Base-by-base conservation (phyloP, 2,113 vertebrate genomes). In the Willisornis vidua region DNA sequence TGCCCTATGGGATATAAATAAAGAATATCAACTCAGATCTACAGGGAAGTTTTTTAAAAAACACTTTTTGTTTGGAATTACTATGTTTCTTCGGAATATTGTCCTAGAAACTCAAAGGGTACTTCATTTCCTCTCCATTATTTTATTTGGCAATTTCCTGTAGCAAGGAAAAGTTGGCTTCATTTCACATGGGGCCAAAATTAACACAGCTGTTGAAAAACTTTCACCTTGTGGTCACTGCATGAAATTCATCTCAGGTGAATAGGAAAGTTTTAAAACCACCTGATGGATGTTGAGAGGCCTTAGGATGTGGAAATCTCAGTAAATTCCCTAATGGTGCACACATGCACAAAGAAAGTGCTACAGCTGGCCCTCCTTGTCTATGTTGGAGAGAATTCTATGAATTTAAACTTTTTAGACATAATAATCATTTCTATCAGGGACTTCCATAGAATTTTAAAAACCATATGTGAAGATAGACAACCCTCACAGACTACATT, bases 101-200 rank as follows among this genome's bases (percentile, higher is more conserved):
- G 72, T 93, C 61, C 76, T 71, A 95, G 85, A 95, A 95, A 83
- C 57, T 96, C 68, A 85, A 93, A 93, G 88, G 88, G 76, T 39
- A 88, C 52, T 48, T 94, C 1, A 90, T 80, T 97, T 96, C 93
- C 93, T 88, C 52, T 88, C 80, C 45, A 52, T 68, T 96, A 94
- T 94, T 97, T 95, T 93, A 91, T 90, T 81, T 95, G 94, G 95
- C 94, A 90, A 95, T 92, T 94, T 94, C 88, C 90, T 57, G 45
- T 62, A 93, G 61, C 65, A 88, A 51, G 31, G 48, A 92, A 93
- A 94, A 88, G 68, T n/a, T 90, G 73, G 83, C 76, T 88, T 90
- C 18, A 8, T 93, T 90, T 78, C 76, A 88, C 61, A 63, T 59
- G 33, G 57, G 57, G 85, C 90, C 90, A 93, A 92, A 95, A 96